Conservation (phyloP, 2,888 invertebrate genomes). For the Pimpla rufipes region DNA sequence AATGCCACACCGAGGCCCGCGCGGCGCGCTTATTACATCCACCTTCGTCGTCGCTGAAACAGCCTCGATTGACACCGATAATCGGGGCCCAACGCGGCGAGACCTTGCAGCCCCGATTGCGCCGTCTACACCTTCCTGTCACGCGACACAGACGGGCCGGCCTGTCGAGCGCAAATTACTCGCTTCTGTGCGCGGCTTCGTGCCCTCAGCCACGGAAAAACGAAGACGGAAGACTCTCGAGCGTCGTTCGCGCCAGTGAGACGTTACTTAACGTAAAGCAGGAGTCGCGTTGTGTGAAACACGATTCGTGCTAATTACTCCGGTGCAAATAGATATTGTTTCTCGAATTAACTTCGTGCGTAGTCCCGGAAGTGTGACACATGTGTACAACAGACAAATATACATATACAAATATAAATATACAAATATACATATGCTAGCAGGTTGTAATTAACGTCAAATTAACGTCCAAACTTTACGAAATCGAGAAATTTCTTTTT, state of each 20-base stretch:
- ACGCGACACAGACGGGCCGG: conserved; percentile 53
- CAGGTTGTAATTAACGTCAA: too few species aligned
- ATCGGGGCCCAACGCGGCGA: conserved; percentile 44
- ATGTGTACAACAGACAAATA: not conserved
- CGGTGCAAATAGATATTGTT: conserved; percentile 26
- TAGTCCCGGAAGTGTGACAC: not conserved
- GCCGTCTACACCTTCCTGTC: conserved; percentile 43
- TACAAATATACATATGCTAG: too few species aligned
- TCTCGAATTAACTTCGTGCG: conserved; percentile 20
- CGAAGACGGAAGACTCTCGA: conserved; percentile 23
- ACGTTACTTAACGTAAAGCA: conserved; percentile 50
- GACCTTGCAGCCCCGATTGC: conserved; percentile 41
- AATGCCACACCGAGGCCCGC: not conserved
- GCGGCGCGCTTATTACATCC: not conserved
- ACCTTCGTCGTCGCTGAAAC: conserved; percentile 7
- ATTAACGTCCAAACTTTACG: too few species aligned
- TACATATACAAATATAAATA: too few species aligned
- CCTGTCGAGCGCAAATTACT: conserved; percentile 59
- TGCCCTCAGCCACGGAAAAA: conserved; percentile 36
- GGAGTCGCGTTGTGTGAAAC: conserved; percentile 20
- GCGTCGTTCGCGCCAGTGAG: conserved; percentile 44
- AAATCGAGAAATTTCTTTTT: too few species aligned
- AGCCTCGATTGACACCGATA: conserved; percentile 50
- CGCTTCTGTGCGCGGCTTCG: conserved; percentile 43
- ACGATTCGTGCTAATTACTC: conserved; percentile 50